Conservation (phyloP, 1,140 invertebrate species). For the Ceratosolen solmsi region DNA sequence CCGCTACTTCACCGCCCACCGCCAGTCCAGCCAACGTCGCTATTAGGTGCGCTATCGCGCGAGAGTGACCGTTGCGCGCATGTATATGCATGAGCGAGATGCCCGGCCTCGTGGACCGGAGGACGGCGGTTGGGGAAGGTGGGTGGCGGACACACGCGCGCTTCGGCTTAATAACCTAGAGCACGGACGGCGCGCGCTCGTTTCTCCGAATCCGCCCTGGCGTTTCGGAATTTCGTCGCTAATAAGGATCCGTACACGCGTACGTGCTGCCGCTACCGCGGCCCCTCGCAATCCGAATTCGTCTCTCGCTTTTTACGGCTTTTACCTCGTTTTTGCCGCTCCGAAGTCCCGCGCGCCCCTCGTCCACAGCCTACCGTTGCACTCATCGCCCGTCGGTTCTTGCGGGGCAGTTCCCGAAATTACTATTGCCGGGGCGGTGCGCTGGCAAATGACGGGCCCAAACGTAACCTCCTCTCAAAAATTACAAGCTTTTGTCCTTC, state of each 20-base stretch:
- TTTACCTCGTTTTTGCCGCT: background rate
- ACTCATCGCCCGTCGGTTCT: background rate
- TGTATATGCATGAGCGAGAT: too few species aligned
- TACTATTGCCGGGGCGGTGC: slow-evolving; percentile 41
- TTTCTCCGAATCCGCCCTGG: slow-evolving; percentile 22
- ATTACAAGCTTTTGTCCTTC: slow-evolving; percentile 47
- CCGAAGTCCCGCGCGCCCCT: too few species aligned
- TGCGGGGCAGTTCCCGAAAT: background rate
- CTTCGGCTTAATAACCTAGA: slow-evolving; percentile 6
- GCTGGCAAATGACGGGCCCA: background rate
- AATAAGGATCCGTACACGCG: slow-evolving; percentile 41
- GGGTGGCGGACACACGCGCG: slow-evolving; percentile 21
- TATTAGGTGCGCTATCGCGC: too few species aligned
- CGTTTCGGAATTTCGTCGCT: slow-evolving; percentile 42
- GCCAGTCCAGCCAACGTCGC: too few species aligned
- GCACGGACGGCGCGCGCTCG: background rate
- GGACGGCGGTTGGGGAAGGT: background rate
- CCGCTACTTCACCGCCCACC: too few species aligned
- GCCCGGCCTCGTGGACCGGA: background rate
- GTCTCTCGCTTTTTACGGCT: background rate
- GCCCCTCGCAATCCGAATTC: background rate
- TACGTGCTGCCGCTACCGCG: background rate
- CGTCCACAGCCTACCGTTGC: too few species aligned
- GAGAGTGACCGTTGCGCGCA: too few species aligned
- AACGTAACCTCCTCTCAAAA: slow-evolving; percentile 33